Conservation (phyloP, 2,113 vertebrate genomes). For the Sorex fumeus region DNA sequence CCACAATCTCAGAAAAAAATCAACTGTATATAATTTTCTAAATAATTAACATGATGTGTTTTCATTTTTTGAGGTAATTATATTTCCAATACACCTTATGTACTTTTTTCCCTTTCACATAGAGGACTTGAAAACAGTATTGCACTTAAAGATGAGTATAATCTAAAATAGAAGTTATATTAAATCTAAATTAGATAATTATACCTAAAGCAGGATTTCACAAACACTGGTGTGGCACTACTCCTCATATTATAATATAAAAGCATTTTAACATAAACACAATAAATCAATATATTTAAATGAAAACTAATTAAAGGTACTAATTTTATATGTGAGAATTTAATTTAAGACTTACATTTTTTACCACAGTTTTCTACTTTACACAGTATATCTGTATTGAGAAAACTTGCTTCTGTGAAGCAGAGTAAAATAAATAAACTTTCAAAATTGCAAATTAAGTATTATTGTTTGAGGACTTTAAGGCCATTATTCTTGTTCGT, state of each 20-base stretch:
- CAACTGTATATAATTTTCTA: no score
- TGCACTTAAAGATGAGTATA: no score
- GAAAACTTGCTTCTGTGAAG: neutral
- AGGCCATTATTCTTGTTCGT: neutral
- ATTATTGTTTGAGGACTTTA: constrained; percentile 2
- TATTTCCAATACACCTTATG: constrained; percentile 23
- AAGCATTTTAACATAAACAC: neutral
- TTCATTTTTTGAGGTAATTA: constrained; percentile 16
- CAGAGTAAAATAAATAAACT: constrained; percentile 2
- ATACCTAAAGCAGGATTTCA: neutral
- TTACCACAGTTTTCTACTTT: neutral
- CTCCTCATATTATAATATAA: neutral
- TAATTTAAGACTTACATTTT: constrained; percentile 30
- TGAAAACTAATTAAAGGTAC: constrained; percentile 23
- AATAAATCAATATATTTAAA: neutral
- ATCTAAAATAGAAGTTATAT: no score
- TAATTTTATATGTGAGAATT: constrained; percentile 7
- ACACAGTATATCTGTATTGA: constrained; percentile 22
- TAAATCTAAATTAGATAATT: neutral
- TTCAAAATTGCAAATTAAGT: neutral
- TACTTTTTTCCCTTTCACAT: neutral
- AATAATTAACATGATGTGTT: neutral
- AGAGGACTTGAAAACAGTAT: neutral
- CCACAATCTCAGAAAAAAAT: neutral
- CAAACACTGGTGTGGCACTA: neutral